These are phyloP conservation scores for Podocnemis expansa DNA, from an alignment of 2,113 vertebrate species.

Conservation along the genomic window DNA sequence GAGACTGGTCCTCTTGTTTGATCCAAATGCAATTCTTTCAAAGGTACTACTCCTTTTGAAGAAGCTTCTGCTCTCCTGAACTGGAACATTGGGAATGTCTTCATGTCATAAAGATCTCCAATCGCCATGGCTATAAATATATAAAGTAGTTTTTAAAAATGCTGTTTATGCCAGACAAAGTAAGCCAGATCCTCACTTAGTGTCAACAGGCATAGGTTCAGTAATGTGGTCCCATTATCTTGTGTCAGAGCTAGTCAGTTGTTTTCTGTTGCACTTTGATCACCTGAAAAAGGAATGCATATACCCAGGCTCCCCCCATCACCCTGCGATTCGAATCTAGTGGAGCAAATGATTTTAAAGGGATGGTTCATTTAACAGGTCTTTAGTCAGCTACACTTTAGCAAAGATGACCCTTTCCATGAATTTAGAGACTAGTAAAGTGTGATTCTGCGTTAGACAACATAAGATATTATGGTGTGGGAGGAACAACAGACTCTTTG, in stretches of 20 bases:
- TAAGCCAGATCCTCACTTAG: not conserved
- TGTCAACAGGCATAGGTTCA: not conserved
- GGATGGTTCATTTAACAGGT: not conserved
- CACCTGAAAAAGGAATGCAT: not conserved
- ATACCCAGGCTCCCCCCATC: not conserved
- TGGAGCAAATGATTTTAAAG: not conserved
- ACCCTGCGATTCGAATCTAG: accelerated
- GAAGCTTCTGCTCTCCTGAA: too few relatives aligned
- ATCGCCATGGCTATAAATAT: not conserved
- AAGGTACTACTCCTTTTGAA: too few relatives aligned
- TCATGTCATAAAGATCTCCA: too few relatives aligned
- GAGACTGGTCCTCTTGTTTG: too few relatives aligned
- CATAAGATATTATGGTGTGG: not conserved
- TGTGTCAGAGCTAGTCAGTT: not conserved
- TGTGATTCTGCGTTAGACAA: not conserved
- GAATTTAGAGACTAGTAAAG: not conserved
- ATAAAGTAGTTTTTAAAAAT: too few relatives aligned
- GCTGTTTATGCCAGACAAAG: too few relatives aligned
- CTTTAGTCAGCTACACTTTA: not conserved
- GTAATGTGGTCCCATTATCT: not conserved
- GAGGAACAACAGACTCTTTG: not conserved
- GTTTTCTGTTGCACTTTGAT: not conserved
- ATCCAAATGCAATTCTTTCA: too few relatives aligned
- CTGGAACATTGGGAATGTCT: too few relatives aligned
- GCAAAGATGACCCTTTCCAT: not conserved